A percentile compares a stretch with the other conserved stretches of the same genome.
phyloP scores from a whole-genome alignment of 2,797 vertebrate genomes.

The Sciaenops ocellatus region DNA sequence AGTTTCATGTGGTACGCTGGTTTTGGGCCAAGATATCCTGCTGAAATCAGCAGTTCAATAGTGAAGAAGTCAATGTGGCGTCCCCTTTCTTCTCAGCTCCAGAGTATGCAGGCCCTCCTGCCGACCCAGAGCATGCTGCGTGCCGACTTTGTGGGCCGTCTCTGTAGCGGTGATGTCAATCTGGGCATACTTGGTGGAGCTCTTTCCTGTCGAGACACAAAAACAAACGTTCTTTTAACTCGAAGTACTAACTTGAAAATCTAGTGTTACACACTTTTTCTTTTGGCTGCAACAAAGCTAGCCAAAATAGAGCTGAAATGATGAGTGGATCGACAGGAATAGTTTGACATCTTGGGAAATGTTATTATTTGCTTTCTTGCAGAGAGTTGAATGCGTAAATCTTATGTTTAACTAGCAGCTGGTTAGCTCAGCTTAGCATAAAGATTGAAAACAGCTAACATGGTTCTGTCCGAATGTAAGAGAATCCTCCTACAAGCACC shows the following conservation, averaged over 20 bases:
- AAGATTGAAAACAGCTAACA: neutral
- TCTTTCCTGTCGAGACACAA: slow-evolving; percentile 81
- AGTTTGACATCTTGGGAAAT: neutral
- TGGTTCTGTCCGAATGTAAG: neutral
- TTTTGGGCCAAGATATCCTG: neutral
- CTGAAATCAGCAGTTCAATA: slow-evolving; percentile 13
- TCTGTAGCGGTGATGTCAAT: slow-evolving; percentile 92
- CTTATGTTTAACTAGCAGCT: neutral
- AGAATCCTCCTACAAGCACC: neutral
- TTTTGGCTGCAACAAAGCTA: neutral
- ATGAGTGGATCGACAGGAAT: neutral
- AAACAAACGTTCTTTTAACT: neutral
- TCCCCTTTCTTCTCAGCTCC: slow-evolving; percentile 85
- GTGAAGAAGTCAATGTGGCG: slow-evolving; percentile 80
- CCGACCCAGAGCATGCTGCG: slow-evolving; percentile 89
- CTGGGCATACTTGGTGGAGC: slow-evolving; percentile 89
- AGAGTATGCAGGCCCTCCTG: slow-evolving; percentile 90
- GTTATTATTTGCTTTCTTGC: neutral
- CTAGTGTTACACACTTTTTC: neutral
- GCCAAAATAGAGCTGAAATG: neutral
- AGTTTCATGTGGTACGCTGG: slow-evolving; percentile 15
- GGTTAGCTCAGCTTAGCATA: neutral
- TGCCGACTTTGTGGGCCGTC: slow-evolving; percentile 91
- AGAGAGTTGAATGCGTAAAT: neutral
- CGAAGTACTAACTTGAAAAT: neutral